Evolutionary conservation across 2,888 invertebrate genomes (phyloP), one percentile per base, ranked within the genome.

Genomic region (Parnassius mnemosyne): DNA sequence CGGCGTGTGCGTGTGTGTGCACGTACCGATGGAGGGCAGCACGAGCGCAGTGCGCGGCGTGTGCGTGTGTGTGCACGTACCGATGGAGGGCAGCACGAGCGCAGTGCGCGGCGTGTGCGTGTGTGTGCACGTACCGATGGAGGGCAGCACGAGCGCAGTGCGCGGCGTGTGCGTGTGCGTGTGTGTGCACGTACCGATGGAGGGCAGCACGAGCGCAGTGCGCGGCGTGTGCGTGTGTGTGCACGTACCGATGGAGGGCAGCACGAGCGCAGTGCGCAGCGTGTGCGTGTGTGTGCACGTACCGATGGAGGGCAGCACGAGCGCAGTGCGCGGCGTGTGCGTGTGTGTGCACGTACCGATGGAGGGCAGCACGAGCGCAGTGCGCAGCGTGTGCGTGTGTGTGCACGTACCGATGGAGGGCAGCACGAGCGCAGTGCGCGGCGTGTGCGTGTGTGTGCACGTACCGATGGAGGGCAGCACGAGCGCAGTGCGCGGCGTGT

Each of bases 221-320:
- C 58, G 53, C 60, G 57, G 69, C n/a, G n/a, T n/a, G 49, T n/a
- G 9, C 3, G 47, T 47, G 47, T 13, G 3, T 9, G 3, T 9
- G 5, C 2, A 7, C 47, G 13, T 13, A 84, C 87, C 87, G 63
- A 87, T 85, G 65, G 83, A 72, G 63, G 87, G 87, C 74, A n/a
- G n/a, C n/a, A n/a, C n/a, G n/a, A n/a, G n/a, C n/a, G n/a, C n/a
- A n/a, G n/a, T n/a, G n/a, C n/a, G n/a, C n/a, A n/a, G 20, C 16
- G 16, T 16, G 49, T n/a, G 9, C 3, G 47, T 47, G 47, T 13
- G 3, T 9, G 3, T 9, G 5, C 2, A 7, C 47, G 13, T 13
- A 84, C 87, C 87, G 63, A 87, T 85, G 65, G 83, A 72, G 63
- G 87, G 87, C 74, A n/a, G n/a, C n/a, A n/a, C n/a, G n/a, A n/a